phyloP scores from a whole-genome alignment of 2,888 invertebrate species.

The Caenorhabditis doughertyi region DNA sequence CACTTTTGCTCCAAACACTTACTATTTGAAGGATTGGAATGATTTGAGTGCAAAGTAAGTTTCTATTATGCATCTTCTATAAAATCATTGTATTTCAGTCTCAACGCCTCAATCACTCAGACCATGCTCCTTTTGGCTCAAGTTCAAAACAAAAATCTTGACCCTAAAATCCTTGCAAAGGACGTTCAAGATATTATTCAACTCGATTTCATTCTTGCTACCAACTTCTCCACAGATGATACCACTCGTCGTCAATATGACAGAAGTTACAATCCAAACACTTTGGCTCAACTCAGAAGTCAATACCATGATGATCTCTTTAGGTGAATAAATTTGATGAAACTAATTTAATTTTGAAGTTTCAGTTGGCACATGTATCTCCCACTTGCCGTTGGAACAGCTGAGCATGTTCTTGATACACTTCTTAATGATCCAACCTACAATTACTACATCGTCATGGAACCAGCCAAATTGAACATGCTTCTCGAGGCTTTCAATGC shows the following conservation, averaged over 20 bases:
- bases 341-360: neutral
- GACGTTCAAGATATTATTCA: conserved; percentile 72
- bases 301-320: conserved; percentile 34
- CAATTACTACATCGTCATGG: conserved; percentile 66
- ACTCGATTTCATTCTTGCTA: conserved; percentile 76
- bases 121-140: conserved; percentile 66
- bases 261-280: conserved; percentile 74
- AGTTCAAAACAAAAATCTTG: conserved; percentile 58
- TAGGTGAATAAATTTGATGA: neutral
- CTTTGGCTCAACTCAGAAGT: conserved; percentile 50
- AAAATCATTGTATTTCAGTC: conserved; percentile 7
- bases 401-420: conserved; percentile 43
- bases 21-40: conserved; percentile 72
- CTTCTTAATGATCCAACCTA: conserved; percentile 34
- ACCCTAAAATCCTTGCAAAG: conserved; percentile 55
- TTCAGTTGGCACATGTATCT: conserved; percentile 68
- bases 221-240: conserved; percentile 72
- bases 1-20: conserved; percentile 66
- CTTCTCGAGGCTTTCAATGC: conserved; percentile 18
- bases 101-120: conserved; percentile 34
- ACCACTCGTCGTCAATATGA: conserved; percentile 74
- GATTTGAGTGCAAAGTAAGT: conserved; percentile 22
- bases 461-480: conserved; percentile 60
- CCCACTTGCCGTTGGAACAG: conserved; percentile 56
- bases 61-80: neutral